Evolutionary conservation across 2,113 vertebrate species (phyloP).

Genomic region (Spilogale gracilis): DNA sequence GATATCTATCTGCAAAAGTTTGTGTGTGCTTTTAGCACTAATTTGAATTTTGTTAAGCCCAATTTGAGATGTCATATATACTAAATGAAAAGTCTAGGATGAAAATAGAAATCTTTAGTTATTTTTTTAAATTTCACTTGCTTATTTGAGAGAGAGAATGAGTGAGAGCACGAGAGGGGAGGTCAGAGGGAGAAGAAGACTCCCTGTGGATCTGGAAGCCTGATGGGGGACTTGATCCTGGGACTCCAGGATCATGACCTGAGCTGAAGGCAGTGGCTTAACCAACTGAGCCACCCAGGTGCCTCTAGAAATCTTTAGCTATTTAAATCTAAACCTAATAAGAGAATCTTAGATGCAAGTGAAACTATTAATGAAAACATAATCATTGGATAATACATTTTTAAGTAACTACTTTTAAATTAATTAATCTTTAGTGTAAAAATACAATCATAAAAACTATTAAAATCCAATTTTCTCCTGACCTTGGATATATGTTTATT

Average conservation of each 20-base stretch:
- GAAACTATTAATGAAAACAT: not conserved
- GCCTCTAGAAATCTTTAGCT: not conserved
- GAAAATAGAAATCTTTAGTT: not conserved
- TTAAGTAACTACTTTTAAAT: not conserved
- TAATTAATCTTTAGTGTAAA: not conserved
- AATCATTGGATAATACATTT: not conserved
- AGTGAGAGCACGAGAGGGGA: no score
- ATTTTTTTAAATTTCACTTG: not conserved
- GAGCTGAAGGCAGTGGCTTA: no score
- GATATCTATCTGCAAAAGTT: not conserved
- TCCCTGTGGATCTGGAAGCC: no score
- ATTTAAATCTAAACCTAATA: not conserved
- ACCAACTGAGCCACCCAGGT: no score
- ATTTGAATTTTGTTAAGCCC: not conserved
- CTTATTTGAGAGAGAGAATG: no score
- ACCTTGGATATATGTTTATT: not conserved
- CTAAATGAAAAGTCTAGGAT: not conserved
- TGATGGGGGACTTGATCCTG: no score
- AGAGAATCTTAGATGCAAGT: not conserved
- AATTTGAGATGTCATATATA: not conserved
- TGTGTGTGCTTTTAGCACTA: not conserved
- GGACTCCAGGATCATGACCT: no score
- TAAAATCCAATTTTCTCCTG: not conserved
- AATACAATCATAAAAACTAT: not conserved
- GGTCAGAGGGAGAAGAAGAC: no score